Conservation (phyloP, 2,113 vertebrate genomes). For the Pavo muticus region DNA sequence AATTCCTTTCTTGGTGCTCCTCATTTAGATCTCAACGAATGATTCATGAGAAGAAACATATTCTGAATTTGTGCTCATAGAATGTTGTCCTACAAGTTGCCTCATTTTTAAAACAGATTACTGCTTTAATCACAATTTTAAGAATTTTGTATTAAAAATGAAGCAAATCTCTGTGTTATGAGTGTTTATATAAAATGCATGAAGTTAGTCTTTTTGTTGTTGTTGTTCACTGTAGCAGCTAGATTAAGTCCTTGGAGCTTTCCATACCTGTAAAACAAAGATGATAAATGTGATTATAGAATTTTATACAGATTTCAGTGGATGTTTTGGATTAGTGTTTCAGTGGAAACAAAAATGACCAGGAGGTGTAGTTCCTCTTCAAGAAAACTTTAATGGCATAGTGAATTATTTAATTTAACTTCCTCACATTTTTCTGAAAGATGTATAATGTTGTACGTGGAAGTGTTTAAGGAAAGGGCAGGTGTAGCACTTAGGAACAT, state of each 20-base stretch:
- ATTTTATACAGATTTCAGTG: not conserved
- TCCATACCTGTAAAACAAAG: not conserved
- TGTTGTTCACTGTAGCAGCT: not conserved
- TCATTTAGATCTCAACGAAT: constrained; percentile 29
- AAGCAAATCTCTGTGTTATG: not conserved
- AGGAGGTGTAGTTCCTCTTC: not conserved
- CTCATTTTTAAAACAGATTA: not conserved
- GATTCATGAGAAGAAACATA: constrained; percentile 39
- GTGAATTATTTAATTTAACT: not conserved
- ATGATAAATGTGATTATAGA: not conserved
- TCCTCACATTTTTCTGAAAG: not conserved
- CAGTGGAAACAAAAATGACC: not conserved
- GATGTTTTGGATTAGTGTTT: not conserved
- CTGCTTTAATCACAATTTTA: not conserved
- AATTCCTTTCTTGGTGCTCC: not conserved
- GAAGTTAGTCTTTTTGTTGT: not conserved
- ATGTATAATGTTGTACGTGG: not conserved
- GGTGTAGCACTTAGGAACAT: no score
- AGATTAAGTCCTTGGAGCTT: not conserved
- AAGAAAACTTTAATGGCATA: not conserved
- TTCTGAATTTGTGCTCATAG: not conserved
- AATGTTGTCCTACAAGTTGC: not conserved
- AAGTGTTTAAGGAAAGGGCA: no score
- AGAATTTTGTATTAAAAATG: not conserved
- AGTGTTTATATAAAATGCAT: not conserved